Evolutionary conservation across 2,113 vertebrate species (phyloP).

Genomic region (Actenoides lindsayi): DNA sequence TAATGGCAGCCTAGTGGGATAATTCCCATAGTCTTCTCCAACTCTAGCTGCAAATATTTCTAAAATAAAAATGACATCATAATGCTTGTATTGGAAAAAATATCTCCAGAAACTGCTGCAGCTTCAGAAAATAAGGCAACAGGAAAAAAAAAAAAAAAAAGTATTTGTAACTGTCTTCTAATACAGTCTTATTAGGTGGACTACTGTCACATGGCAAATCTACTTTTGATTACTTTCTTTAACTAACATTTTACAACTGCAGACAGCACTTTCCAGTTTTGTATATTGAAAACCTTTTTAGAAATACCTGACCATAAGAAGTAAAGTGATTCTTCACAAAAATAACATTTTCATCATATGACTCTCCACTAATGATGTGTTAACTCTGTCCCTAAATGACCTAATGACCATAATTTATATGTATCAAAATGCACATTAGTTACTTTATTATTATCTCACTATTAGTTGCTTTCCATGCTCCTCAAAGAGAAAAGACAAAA

Average conservation of each 20-base stretch:
- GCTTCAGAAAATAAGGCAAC: neutral
- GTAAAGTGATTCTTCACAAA: conserved; percentile 3
- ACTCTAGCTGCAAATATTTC: neutral
- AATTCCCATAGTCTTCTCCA: neutral
- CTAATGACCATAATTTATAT: neutral
- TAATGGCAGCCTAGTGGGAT: neutral
- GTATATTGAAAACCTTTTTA: neutral
- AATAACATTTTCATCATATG: neutral
- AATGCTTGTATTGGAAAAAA: neutral
- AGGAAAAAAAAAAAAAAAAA: neutral
- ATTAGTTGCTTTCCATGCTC: neutral
- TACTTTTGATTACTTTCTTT: neutral
- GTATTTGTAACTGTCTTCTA: neutral
- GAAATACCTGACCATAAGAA: neutral
- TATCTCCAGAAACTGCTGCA: neutral
- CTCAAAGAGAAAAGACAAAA: neutral
- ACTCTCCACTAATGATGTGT: neutral
- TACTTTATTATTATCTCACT: neutral
- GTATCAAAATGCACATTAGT: neutral
- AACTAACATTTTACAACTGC: neutral
- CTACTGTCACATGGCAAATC: neutral
- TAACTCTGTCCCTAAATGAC: neutral
- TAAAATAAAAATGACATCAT: neutral
- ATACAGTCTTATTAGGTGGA: neutral
- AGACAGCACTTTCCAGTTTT: neutral